phyloP scores from a whole-genome alignment of 2,113 vertebrate species.

The Barbus barbus region DNA sequence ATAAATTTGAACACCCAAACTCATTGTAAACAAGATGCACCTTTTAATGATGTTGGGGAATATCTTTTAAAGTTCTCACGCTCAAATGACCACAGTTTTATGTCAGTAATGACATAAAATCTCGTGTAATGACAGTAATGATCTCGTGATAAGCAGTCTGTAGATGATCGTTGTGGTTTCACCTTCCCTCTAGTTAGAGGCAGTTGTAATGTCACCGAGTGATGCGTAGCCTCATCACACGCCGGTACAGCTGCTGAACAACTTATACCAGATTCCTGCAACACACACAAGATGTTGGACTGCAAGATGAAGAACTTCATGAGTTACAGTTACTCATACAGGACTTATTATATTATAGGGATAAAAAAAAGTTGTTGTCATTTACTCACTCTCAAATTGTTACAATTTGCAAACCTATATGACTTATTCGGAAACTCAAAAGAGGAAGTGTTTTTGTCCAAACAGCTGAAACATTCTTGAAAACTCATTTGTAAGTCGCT shows the following conservation, averaged over 20 bases:
- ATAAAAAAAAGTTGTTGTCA: not conserved
- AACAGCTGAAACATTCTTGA: too few relatives aligned
- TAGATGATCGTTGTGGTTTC: conserved; percentile 1
- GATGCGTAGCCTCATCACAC: conserved; percentile 62
- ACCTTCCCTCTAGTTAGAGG: not conserved
- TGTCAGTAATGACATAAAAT: not conserved
- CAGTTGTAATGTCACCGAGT: conserved; percentile 60
- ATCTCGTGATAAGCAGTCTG: too few relatives aligned
- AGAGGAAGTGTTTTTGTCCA: too few relatives aligned
- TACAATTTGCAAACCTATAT: not conserved
- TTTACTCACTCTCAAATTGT: not conserved
- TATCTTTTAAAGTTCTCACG: too few relatives aligned
- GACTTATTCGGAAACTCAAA: too few relatives aligned
- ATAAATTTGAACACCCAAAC: not conserved
- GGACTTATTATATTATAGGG: not conserved
- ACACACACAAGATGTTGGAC: not conserved
- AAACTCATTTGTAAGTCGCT: too few relatives aligned
- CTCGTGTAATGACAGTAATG: too few relatives aligned
- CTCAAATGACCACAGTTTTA: conserved; percentile 1
- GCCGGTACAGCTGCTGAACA: conserved; percentile 72
- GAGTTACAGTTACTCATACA: not conserved
- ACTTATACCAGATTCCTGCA: conserved; percentile 67
- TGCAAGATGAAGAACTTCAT: too few relatives aligned
- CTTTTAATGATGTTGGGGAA: conserved; percentile 15
- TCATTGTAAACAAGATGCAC: not conserved